Percentiles rank a stretch among this genome's conserved stretches.
These are phyloP conservation scores for Harpagifer antarcticus DNA, from an alignment of 2,797 vertebrate species.

Conservation along the genomic window DNA sequence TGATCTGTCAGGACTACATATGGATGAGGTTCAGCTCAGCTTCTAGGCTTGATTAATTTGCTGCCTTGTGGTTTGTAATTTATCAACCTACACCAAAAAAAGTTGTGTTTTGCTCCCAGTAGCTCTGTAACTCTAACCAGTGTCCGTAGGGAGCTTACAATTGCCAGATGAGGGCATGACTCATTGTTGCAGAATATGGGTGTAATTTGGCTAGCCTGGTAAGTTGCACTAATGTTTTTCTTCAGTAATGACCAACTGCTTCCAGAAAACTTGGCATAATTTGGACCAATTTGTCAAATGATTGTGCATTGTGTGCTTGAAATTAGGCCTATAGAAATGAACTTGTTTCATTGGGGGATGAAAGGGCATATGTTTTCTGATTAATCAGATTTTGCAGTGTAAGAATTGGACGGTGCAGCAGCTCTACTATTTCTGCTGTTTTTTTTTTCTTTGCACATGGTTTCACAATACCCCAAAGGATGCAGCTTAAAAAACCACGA, in stretches of 20 bases:
- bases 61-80: conserved; percentile 52
- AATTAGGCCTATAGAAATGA: conserved; percentile 1
- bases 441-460: conserved; percentile 21
- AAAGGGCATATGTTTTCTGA: conserved; percentile 26
- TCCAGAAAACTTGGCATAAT: conserved; percentile 12
- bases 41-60: conserved; percentile 43
- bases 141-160: conserved; percentile 38
- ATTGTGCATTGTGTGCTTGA: conserved; percentile 10
- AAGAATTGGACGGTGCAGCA: conserved; percentile 28
- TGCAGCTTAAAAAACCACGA: conserved; percentile 49
- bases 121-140: conserved; percentile 36
- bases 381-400: conserved; percentile 21
- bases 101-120: conserved; percentile 39
- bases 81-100: conserved; percentile 49
- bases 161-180: conserved; percentile 26
- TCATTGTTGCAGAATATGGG: conserved; percentile 35
- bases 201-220: conserved; percentile 48
- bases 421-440: conserved; percentile 23
- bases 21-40: conserved; percentile 45
- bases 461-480: conserved; percentile 49
- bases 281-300: conserved; percentile 37
- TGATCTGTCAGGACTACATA: conserved; percentile 35
- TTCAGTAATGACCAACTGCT: conserved; percentile 38
- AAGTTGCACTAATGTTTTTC: conserved; percentile 28
- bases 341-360: neutral